These are phyloP conservation scores for Phodopus roborovskii DNA, from an alignment of 2,113 vertebrate species.

Conservation along the genomic window DNA sequence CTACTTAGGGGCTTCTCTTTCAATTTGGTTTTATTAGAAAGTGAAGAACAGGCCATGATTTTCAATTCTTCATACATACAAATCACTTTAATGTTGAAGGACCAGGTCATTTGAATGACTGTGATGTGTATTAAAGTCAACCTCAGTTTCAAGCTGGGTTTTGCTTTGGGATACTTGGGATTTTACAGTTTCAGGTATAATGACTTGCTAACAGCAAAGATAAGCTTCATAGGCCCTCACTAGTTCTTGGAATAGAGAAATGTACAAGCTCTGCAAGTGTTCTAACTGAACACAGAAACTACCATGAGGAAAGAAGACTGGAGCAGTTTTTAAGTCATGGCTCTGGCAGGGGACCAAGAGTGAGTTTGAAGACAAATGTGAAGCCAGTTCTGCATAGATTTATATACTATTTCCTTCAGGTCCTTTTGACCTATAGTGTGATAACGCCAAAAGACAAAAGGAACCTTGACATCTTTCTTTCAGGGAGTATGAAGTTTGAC, in stretches of 20 bases:
- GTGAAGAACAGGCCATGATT: not conserved
- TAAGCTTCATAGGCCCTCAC: not conserved
- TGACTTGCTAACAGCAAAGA: not conserved
- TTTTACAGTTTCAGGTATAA: constrained; percentile 23
- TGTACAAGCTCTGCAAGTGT: not conserved
- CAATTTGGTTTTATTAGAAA: not conserved
- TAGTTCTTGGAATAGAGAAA: not conserved
- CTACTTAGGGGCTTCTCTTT: not conserved
- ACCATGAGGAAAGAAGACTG: not conserved
- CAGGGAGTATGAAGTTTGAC: not conserved
- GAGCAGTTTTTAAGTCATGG: not conserved
- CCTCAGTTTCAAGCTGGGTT: not conserved
- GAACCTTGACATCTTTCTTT: not conserved
- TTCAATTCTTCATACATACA: not conserved
- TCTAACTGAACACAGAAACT: not conserved
- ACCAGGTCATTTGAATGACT: not conserved
- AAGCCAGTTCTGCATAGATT: not conserved
- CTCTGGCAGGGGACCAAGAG: not conserved
- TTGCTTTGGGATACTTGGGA: not conserved
- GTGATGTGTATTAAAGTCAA: not conserved
- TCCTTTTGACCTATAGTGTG: not conserved
- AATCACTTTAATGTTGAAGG: not conserved
- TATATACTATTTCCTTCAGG: not conserved
- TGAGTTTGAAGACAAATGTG: not conserved
- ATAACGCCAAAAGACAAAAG: not conserved